Evolutionary conservation across 1,140 invertebrate genomes (phyloP), one percentile per base, ranked within the genome.

Genomic region (Tetranychus urticae): DNA sequence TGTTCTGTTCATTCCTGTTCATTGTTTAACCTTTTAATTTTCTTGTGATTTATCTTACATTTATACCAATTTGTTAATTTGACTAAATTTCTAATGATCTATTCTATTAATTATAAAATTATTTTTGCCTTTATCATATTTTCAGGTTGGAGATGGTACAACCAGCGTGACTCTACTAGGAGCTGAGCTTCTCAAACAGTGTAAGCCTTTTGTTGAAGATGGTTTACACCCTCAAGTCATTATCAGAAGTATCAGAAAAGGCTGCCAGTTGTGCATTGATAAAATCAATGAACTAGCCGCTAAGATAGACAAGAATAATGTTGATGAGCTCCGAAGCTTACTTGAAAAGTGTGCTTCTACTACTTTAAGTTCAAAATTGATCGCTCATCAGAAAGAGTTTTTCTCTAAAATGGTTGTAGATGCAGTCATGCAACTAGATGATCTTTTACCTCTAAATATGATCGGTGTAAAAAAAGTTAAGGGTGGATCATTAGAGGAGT

Each of bases 381-480:
- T 97, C 68, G 86, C 92, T 69, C 83, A 86, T 68, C 88, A 97
- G 69, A 93, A 90, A 72, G 83, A 84, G 56, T 96, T 96, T 75
- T 99, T 99, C 73, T 82, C 90, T 34, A 82, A 83, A 69, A 91
- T 99, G 81, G 93, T 97, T 8, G 94, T 99, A 0, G 90, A 97
- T 72, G 94, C 94, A 65, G 94, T 99, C 1, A 78, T 92, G 65
- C 79, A 82, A 39, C 75, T 99, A 61, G 94, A 98, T 72, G 88
- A 92, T 13, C 76, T 97, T 45, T 73, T 97, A 64, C 92, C 94
- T 0, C 75, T 98, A 13, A 93, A 97, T 70, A 98, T 99, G 93
- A 98, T 99, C 73, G 94, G 96, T 60, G 93, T 98, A 63, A 99
- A 99, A 75, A 97, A 98, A 75, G 86, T 97, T 14, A 77, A 81